These are phyloP conservation scores for Aphodius granarius DNA, from an alignment of 2,888 invertebrate genomes.

Conservation along the genomic window DNA sequence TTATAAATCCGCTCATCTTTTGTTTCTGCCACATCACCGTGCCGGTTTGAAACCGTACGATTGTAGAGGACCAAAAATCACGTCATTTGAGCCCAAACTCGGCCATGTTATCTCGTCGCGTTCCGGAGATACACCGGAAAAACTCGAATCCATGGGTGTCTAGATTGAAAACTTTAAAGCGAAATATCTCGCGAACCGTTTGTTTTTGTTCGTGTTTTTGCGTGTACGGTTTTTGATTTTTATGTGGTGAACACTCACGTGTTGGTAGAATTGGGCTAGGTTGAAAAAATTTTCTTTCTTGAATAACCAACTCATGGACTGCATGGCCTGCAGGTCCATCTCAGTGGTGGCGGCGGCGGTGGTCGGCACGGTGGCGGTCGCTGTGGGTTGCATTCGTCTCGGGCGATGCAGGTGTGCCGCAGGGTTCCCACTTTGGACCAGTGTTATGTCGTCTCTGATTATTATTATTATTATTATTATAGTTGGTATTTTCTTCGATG, in stretches of 20 bases:
- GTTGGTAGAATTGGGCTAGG: slow-evolving; percentile 95
- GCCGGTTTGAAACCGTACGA: too few species aligned
- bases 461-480: too few species aligned
- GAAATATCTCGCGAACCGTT: neutral
- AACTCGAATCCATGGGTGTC: neutral
- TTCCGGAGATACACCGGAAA: neutral
- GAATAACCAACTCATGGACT: slow-evolving; percentile 96
- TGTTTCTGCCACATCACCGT: neutral
- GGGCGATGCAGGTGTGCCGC: slow-evolving; percentile 39
- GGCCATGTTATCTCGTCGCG: neutral
- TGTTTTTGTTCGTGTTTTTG: neutral
- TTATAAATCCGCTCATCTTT: neutral
- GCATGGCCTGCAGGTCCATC: slow-evolving; percentile 92
- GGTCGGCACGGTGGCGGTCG: slow-evolving; percentile 58
- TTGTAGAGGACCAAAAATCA: neutral
- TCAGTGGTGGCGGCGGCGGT: slow-evolving; percentile 72
- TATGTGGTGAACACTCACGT: slow-evolving; percentile 80
- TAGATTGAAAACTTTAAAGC: neutral
- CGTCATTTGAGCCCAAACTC: neutral
- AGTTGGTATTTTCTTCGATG: neutral
- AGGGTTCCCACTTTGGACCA: slow-evolving; percentile 35
- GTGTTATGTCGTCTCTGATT: neutral
- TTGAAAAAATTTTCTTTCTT: slow-evolving; percentile 94
- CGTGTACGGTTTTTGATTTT: too few species aligned
- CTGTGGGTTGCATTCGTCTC: slow-evolving; percentile 73